Base-by-base conservation (phyloP, 2,888 invertebrate species). In the Tipula helvola region DNA sequence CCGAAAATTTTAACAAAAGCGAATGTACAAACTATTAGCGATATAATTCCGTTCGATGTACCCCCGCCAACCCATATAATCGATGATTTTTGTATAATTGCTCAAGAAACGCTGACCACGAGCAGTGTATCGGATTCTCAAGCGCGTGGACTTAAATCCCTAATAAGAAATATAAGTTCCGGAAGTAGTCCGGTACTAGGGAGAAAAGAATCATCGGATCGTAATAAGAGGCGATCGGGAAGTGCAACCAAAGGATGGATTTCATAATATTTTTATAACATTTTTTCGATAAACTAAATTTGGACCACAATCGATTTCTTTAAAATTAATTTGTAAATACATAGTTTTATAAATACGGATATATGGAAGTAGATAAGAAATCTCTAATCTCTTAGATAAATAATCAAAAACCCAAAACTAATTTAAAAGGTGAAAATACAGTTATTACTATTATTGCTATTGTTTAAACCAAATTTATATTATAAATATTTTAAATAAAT, bases 21-120 rank as follows among this genome's bases (percentile, higher is more conserved):
- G 91, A 88, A 93, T 89, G 89, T 92, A 89, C 90, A 94, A 91
- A 89, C 92, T 91, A 88, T 94, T 89, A 89, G 93, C 91, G 90
- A 95, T 91, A 93, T 96, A 89, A 91, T 95, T 92, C 90, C 95
- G 89, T 91, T 94, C 91, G 92, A 94, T 91, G 91, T 96, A 89
- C 93, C 95, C 90, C 94, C 96, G 0, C 96, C 96, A 0, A 91
- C 95, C 7, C 97, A 97, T 87, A 93, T 98, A 52, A 95, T 97
- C 89, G 98, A 98, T 90, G 98, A 98, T 91, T 98, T 98, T 92
- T 97, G 96, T 90, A 96, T 96, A 36, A 96, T 97, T 88, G 97
- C 97, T 10, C 95, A 96, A 89, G 97, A 95, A 90, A 94, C 93
- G 36, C 90, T 90, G 87, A 90, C 89, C 87, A 88, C 91, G 7